Evolutionary conservation across 2,113 vertebrate genomes (phyloP).

Genomic region (Varanus komodoensis): DNA sequence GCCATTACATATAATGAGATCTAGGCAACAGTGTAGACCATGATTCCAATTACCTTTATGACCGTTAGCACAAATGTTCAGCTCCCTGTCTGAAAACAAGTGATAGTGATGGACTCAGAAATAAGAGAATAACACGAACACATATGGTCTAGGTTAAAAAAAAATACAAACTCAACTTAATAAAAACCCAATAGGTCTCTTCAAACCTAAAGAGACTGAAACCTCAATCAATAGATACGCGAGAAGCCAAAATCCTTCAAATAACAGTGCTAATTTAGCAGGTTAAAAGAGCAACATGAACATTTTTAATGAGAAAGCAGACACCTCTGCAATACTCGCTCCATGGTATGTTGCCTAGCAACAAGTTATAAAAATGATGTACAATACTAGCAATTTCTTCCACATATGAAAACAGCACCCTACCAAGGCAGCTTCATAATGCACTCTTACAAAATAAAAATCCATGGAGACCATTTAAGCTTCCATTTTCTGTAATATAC

Average conservation of each 20-base stretch:
- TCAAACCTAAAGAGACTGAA: conserved; percentile 65
- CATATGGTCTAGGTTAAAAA: conserved; percentile 49
- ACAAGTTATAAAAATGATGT: conserved; percentile 83
- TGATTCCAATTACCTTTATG: conserved; percentile 54
- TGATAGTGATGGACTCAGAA: conserved; percentile 34
- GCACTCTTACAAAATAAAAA: conserved; percentile 74
- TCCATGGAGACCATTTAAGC: conserved; percentile 76
- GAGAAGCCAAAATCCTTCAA: conserved; percentile 68
- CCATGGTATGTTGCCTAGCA: conserved; percentile 81
- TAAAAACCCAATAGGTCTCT: conserved; percentile 37
- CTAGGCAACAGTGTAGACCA: neutral
- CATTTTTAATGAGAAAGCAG: conserved; percentile 77
- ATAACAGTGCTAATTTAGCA: conserved; percentile 78
- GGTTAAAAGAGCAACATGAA: conserved; percentile 78
- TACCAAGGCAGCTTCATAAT: conserved; percentile 75
- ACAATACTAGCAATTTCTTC: conserved; percentile 77
- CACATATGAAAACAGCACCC: conserved; percentile 76
- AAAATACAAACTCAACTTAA: conserved; percentile 38
- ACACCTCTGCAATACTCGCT: conserved; percentile 75
- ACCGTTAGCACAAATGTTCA: conserved; percentile 15
- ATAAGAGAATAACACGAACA: conserved; percentile 54
- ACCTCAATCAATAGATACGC: conserved; percentile 67
- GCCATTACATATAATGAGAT: neutral
- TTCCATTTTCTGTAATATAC: conserved; percentile 77
- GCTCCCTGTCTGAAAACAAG: conserved; percentile 66